These are phyloP conservation scores for Drosophila takahashii DNA, from an alignment of 1,140 invertebrate genomes.

Conservation along the genomic window DNA sequence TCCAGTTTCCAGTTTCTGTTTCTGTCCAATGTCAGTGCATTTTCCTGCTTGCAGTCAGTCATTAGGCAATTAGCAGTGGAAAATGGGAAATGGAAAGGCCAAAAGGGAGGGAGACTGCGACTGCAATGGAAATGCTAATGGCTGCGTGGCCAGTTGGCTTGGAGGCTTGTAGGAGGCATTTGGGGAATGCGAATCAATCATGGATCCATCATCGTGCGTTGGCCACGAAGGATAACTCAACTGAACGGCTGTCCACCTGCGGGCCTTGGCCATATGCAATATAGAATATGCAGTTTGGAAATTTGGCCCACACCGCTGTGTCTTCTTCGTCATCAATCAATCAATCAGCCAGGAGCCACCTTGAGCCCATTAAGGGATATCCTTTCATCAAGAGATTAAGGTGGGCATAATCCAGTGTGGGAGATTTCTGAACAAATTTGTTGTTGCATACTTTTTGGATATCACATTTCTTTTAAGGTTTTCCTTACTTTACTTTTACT, in stretches of 20 bases:
- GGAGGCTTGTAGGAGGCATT: constrained; percentile 11
- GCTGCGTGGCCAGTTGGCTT: constrained; percentile 3
- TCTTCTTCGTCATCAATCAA: constrained; percentile 1
- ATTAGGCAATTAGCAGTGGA: constrained; percentile 37
- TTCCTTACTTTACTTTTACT: too few relatives aligned
- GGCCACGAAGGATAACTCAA: neutral
- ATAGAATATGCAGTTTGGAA: neutral
- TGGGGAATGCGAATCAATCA: constrained; percentile 34
- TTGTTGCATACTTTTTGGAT: neutral
- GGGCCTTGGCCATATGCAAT: neutral
- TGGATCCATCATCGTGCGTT: constrained; percentile 27
- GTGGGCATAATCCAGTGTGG: too few relatives aligned
- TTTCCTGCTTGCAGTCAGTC: constrained; percentile 33
- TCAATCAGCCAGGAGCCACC: neutral
- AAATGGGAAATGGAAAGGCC: constrained; percentile 4
- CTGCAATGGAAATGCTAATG: constrained; percentile 15
- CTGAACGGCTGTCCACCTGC: constrained; percentile 3
- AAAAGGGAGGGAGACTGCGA: too few relatives aligned
- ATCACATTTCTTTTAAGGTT: too few relatives aligned
- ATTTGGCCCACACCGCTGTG: too few relatives aligned
- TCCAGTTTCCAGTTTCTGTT: neutral
- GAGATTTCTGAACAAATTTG: too few relatives aligned
- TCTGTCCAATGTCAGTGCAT: constrained; percentile 9
- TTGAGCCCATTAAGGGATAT: neutral
- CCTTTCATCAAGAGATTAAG: neutral